phyloP scores from a whole-genome alignment of 2,113 vertebrate genomes.

The Orycteropus afer region DNA sequence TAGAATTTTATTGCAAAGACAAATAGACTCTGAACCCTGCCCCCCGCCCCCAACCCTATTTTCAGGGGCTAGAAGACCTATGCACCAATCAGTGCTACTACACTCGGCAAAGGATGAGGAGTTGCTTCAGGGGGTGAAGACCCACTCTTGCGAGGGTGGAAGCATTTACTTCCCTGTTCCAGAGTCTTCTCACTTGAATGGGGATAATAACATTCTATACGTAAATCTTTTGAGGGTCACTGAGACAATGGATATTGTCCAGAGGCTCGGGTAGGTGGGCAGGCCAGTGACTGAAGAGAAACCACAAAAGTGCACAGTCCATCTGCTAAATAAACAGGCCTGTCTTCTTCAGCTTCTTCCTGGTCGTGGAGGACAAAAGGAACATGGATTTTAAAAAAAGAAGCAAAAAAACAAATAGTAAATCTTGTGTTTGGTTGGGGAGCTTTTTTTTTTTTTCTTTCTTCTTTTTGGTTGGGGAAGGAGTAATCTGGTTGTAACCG shows the following conservation, averaged over 20 bases:
- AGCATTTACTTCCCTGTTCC: background rate
- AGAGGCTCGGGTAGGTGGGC: background rate
- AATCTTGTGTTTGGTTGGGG: background rate
- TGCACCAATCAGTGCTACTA: background rate
- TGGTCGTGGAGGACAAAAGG: background rate
- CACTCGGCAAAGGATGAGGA: no score
- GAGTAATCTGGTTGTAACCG: background rate
- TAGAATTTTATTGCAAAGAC: background rate
- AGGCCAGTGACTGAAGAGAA: no score
- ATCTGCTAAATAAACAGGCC: background rate
- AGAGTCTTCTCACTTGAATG: background rate
- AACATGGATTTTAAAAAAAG: background rate
- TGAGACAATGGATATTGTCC: background rate
- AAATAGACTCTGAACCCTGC: background rate
- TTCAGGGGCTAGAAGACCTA: background rate
- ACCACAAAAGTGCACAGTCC: background rate
- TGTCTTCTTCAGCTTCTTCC: background rate
- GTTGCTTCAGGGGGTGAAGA: background rate
- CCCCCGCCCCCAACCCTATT: accelerated
- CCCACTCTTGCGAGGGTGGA: no score
- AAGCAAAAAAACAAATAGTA: background rate
- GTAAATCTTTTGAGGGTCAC: background rate
- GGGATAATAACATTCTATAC: background rate
- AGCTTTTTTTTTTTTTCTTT: background rate
- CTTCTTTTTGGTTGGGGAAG: background rate